Conservation (phyloP, 2,113 vertebrate species). For the Thamnaconus septentrionalis region DNA sequence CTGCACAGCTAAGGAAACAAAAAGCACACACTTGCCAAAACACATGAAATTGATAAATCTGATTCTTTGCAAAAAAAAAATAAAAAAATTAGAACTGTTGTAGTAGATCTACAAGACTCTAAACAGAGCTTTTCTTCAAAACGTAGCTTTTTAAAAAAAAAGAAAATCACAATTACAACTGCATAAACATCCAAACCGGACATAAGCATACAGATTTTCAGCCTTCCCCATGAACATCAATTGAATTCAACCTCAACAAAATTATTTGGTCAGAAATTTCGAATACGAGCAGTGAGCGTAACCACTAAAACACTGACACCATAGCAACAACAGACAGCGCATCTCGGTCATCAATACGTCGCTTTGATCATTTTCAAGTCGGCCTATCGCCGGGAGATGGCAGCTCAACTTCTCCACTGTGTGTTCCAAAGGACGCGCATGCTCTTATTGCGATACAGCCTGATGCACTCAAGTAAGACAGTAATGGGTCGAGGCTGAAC, state of each 20-base stretch:
- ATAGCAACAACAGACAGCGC: slow-evolving; percentile 22
- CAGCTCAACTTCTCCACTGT: slow-evolving; percentile 18
- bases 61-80: too few relatives aligned
- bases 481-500: too few relatives aligned
- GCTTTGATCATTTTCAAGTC: slow-evolving; percentile 69
- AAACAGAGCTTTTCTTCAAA: neutral
- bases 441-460: neutral
- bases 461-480: slow-evolving; percentile 11
- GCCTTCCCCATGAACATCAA: neutral
- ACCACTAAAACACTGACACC: slow-evolving; percentile 21
- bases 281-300: slow-evolving; percentile 38
- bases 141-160: neutral
- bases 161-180: neutral
- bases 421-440: neutral
- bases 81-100: neutral
- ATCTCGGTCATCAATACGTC: slow-evolving; percentile 24
- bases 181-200: neutral
- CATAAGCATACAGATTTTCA: neutral
- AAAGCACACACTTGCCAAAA: slow-evolving; percentile 9
- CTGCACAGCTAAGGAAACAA: slow-evolving; percentile 7
- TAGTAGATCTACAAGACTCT: neutral
- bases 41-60: too few relatives aligned
- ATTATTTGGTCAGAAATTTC: slow-evolving; percentile 27
- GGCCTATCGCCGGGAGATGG: slow-evolving; percentile 33
- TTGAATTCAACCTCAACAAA: slow-evolving; percentile 16